These are phyloP conservation scores for Pseudomyrmex concolor DNA, from an alignment of 1,140 invertebrate species.

Conservation along the genomic window DNA sequence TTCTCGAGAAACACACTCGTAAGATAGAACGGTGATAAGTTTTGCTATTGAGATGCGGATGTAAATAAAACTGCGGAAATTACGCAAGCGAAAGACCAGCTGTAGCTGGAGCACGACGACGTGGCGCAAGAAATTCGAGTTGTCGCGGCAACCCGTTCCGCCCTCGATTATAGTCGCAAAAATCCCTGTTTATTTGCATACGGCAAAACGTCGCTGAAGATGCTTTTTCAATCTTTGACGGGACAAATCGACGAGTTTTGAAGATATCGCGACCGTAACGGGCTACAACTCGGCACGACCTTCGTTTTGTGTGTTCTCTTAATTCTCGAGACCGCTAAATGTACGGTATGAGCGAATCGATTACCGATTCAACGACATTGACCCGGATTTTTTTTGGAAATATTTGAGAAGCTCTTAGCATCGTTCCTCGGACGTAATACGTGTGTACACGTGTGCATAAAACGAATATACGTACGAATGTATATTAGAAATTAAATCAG, in stretches of 20 bases:
- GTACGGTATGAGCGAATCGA: slow-evolving; percentile 5
- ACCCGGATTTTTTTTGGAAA: not conserved
- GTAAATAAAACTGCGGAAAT: slow-evolving; percentile 15
- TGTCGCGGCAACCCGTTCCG: not conserved
- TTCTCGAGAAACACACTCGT: not conserved
- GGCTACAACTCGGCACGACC: not conserved
- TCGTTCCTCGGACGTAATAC: not conserved
- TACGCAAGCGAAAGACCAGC: not conserved
- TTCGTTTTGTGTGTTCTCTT: not conserved
- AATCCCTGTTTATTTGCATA: not conserved
- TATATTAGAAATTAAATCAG: not conserved
- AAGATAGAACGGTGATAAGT: not conserved
- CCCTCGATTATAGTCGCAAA: not conserved
- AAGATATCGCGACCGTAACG: not conserved
- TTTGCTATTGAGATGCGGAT: not conserved
- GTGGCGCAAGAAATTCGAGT: not conserved
- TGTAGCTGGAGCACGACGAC: not conserved
- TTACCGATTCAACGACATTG: slow-evolving; percentile 22
- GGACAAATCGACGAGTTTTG: not conserved
- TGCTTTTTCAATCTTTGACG: not conserved
- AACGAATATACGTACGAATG: not conserved
- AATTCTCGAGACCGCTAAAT: not conserved
- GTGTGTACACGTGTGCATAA: not conserved
- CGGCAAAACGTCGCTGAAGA: not conserved
- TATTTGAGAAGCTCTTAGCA: slow-evolving; percentile 1